These are phyloP conservation scores for Hippocampus abdominalis DNA, from an alignment of 2,113 vertebrate species.

Conservation along the genomic window DNA sequence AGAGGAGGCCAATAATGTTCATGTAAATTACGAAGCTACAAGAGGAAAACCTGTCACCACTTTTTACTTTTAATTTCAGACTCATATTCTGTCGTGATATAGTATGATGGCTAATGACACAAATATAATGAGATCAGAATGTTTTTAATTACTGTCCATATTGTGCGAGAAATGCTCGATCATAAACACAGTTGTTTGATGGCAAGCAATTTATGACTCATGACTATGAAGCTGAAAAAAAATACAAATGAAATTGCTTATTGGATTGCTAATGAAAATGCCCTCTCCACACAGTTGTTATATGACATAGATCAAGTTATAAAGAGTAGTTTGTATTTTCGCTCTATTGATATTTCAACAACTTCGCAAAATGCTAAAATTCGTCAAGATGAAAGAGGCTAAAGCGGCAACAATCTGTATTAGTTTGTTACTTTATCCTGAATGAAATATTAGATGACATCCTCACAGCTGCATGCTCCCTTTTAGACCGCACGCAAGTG, in stretches of 20 bases:
- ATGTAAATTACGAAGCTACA: background rate
- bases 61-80: background rate
- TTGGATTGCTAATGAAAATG: background rate
- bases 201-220: background rate
- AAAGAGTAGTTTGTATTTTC: background rate
- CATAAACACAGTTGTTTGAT: background rate
- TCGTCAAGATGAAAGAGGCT: background rate
- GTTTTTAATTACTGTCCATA: background rate
- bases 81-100: background rate
- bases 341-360: background rate
- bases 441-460: conserved; percentile 16
- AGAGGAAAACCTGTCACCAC: background rate
- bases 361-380: background rate
- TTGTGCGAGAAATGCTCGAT: background rate
- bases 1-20: background rate
- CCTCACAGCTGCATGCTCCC: conserved; percentile 27
- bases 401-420: background rate
- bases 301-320: background rate
- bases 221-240: background rate
- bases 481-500: conserved; percentile 16
- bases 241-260: background rate
- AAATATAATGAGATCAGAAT: background rate
- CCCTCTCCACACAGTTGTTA: background rate
- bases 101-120: background rate
- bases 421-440: conserved; percentile 10